Conservation (phyloP, 2,113 vertebrate species). For the Ibidorhyncha struthersii region DNA sequence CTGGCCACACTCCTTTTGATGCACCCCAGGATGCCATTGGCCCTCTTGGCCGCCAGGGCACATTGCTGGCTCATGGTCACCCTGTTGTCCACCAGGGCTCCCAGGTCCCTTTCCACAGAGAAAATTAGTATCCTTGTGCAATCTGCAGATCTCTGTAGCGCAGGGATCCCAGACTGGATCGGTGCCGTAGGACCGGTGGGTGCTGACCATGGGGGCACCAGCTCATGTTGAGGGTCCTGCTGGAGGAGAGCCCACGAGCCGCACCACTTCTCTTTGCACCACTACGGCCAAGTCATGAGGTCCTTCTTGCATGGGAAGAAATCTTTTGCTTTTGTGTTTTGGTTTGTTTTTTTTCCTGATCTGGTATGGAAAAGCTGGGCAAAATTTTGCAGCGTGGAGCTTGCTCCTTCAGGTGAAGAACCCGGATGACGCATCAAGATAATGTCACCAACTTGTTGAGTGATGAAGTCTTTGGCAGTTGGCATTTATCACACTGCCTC, state of each 20-base stretch:
- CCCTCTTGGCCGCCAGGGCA: too few species aligned
- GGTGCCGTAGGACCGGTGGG: not conserved
- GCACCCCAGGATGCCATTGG: too few species aligned
- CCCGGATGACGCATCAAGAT: rapidly evolving
- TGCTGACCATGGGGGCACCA: rapidly evolving
- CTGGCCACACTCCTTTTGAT: too few species aligned
- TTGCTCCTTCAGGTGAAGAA: not conserved
- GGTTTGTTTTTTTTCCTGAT: not conserved
- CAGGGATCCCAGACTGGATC: not conserved
- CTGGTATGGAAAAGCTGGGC: not conserved
- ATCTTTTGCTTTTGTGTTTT: not conserved
- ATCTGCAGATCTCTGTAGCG: not conserved
- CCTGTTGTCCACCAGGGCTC: too few species aligned
- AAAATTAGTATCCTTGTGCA: not conserved
- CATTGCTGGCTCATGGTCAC: too few species aligned
- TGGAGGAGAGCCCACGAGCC: not conserved
- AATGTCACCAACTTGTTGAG: not conserved
- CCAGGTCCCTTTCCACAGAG: too few species aligned
- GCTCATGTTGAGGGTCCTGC: not conserved
- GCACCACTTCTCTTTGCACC: not conserved
- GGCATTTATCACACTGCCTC: not conserved
- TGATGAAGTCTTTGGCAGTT: not conserved
- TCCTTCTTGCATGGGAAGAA: not conserved
- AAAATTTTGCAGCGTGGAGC: not conserved
- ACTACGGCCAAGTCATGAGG: not conserved